These are phyloP conservation scores for Charina bottae DNA, from an alignment of 2,113 vertebrate species.

Conservation along the genomic window DNA sequence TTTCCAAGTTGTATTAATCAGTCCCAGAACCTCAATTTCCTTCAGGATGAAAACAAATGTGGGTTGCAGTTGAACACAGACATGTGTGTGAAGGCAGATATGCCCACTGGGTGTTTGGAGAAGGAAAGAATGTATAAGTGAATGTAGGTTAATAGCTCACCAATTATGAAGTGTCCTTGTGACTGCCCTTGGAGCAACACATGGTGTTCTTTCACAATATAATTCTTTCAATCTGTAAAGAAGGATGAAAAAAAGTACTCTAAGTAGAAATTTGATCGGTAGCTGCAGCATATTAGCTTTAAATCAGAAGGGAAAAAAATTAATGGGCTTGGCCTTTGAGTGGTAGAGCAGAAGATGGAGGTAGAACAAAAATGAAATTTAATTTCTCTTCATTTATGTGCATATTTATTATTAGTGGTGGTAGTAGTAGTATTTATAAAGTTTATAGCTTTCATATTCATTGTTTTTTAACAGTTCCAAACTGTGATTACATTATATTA, in stretches of 20 bases:
- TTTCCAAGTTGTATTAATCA: background rate
- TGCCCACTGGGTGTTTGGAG: background rate
- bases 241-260: background rate
- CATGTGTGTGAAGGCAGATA: background rate
- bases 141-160: background rate
- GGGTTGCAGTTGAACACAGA: background rate
- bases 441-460: background rate
- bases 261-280: background rate
- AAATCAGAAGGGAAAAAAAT: background rate
- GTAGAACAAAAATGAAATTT: background rate
- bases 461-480: background rate
- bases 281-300: too few species aligned
- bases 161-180: background rate
- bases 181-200: background rate
- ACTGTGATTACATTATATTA: background rate
- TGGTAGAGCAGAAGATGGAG: background rate
- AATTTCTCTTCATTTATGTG: background rate
- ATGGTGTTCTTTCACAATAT: background rate
- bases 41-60: background rate
- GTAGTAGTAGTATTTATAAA: background rate
- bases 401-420: background rate
- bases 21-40: background rate
- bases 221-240: background rate
- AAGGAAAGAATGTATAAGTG: background rate
- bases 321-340: background rate